These are phyloP conservation scores for Cyprinella venusta DNA, from an alignment of 2,797 vertebrate species.

Conservation along the genomic window DNA sequence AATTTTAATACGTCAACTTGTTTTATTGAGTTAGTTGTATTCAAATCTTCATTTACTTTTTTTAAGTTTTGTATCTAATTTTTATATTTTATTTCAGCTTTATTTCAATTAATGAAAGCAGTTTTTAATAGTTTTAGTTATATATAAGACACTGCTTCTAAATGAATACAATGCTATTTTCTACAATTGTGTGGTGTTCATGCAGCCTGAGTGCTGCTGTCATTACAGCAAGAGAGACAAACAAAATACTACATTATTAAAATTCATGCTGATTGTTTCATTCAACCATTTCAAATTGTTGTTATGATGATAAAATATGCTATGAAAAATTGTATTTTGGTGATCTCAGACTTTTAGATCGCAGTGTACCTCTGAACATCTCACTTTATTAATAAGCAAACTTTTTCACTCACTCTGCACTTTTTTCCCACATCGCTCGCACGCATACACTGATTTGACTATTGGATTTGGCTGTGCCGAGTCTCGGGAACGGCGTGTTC, in stretches of 20 bases:
- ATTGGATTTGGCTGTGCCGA: slow-evolving; percentile 4
- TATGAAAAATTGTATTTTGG: not conserved
- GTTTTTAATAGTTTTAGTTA: not conserved
- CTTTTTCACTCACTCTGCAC: slow-evolving; percentile 5
- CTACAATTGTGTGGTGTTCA: not conserved
- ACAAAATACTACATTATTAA: not conserved
- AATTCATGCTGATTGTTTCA: not conserved
- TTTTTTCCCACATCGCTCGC: not conserved
- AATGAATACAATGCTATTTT: not conserved
- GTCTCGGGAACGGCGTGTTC: slow-evolving; percentile 26
- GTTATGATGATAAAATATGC: not conserved
- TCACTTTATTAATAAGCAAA: not conserved
- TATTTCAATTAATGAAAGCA: not conserved
- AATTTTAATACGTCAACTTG: not conserved
- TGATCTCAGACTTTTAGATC: not conserved
- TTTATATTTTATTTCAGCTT: not conserved
- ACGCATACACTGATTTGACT: not conserved
- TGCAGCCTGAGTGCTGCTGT: not conserved
- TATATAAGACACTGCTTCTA: no score
- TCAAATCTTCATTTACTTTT: not conserved
- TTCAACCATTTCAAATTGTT: not conserved
- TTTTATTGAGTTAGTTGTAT: not conserved
- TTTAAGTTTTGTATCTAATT: not conserved
- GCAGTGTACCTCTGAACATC: not conserved
- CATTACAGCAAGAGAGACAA: not conserved